Base-by-base conservation (phyloP, 1,140 invertebrate genomes). In the Ceratosolen solmsi region DNA sequence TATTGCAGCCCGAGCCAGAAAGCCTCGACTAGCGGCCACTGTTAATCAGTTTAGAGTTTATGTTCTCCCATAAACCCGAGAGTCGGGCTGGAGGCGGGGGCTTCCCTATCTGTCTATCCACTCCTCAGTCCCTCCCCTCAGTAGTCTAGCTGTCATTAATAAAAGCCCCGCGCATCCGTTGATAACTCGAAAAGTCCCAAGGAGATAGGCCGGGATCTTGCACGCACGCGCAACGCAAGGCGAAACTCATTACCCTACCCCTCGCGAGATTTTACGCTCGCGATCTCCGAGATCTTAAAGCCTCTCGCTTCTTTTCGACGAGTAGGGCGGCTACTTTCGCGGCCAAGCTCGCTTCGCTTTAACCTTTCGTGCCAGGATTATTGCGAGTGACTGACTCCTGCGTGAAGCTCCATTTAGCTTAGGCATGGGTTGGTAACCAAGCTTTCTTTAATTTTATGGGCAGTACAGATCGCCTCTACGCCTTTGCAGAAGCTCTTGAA, bases 21-120 rank as follows among this genome's bases (percentile, higher is more conserved):
- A 84, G 87, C 85, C 84, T 73, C 83, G 82, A 86, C 87, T 88
- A 88, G 88, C 87, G 88, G 89, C 90, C 88, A 91, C 90, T 89
- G 91, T 92, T 92, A 92, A 92, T 92, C 91, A 91, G 91, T 92
- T 91, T 92, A 91, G 90, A 92, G 90, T 91, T 92, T 92, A 92
- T 92, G 90, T 91, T 88, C 88, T 80, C 85, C 90, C 88, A 92
- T 91, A 92, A 92, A 92, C 89, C 87, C 84, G 20, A 68, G 63
- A 36, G 22, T 33, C 17, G 41, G 9, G 51, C 51, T 3, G 51
- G 70, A 25, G 38, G 2, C 27, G 8, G 41, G 70, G 41, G 71
- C 25, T 22, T 36, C 51, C 9, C 33, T 76, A 33, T 54, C 74
- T 41, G 15, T 33, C 41, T 38, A 25, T 65, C 27, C 71, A 22